Percentiles rank a stretch among this genome's conserved stretches.
Conservation (phyloP, 1,140 invertebrate genomes). For the Trigoniulus corallinus region DNA sequence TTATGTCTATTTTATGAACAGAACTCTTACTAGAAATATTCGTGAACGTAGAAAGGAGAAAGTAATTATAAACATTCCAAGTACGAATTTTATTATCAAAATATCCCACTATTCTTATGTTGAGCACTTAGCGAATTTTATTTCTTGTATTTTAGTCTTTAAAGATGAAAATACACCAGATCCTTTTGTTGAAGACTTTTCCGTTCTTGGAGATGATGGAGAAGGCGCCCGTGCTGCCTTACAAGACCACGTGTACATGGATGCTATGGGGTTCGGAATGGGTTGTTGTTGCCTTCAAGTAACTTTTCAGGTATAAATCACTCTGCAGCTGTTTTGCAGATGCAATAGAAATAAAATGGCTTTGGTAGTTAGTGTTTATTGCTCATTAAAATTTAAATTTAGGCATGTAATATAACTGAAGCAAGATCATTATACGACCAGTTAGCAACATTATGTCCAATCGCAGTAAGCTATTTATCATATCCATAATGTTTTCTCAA, state of each 20-base stretch:
- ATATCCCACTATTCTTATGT: too few species aligned
- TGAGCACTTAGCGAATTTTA: not conserved
- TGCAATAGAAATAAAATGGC: not conserved
- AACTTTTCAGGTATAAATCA: slow-evolving; percentile 43
- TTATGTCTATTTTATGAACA: slow-evolving; percentile 18
- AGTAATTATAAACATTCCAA: slow-evolving; percentile 88
- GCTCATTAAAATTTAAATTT: too few species aligned
- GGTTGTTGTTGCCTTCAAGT: slow-evolving; percentile 94
- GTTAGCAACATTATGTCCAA: slow-evolving; percentile 88
- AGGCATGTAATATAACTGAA: slow-evolving; percentile 93
- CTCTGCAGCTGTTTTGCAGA: not conserved
- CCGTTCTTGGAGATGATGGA: slow-evolving; percentile 38
- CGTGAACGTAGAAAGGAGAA: slow-evolving; percentile 76
- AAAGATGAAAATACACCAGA: slow-evolving; percentile 61
- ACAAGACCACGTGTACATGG: slow-evolving; percentile 85
- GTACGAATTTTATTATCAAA: slow-evolving; percentile 35
- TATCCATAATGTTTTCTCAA: too few species aligned
- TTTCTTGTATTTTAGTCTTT: slow-evolving; percentile 44
- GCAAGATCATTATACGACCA: slow-evolving; percentile 94
- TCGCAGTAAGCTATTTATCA: slow-evolving; percentile 55
- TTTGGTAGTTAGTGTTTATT: slow-evolving; percentile 4
- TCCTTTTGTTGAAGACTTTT: slow-evolving; percentile 58
- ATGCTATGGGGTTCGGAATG: slow-evolving; percentile 99
- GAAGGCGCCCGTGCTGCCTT: slow-evolving; percentile 42
- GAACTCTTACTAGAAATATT: slow-evolving; percentile 87